Base-by-base conservation (phyloP, 1,140 invertebrate genomes). In the Periplaneta americana region DNA sequence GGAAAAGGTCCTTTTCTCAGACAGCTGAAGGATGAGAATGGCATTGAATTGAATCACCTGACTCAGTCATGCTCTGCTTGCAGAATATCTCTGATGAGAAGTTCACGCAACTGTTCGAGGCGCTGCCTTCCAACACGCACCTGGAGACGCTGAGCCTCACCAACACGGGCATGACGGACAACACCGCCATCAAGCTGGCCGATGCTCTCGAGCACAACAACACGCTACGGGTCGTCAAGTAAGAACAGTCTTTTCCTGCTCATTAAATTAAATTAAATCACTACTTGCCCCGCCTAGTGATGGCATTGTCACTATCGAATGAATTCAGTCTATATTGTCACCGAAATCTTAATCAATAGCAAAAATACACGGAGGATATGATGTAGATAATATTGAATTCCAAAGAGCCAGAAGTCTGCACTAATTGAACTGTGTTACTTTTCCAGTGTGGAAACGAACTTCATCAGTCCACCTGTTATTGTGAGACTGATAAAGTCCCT, bases 41-140 rank as follows among this genome's bases (percentile, higher is more conserved):
- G n/a, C n/a, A n/a, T n/a, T n/a, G n/a, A n/a, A n/a, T n/a, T n/a
- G n/a, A n/a, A n/a, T n/a, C n/a, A n/a, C n/a, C n/a, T n/a, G n/a
- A n/a, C n/a, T n/a, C n/a, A n/a, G n/a, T n/a, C n/a, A n/a, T n/a
- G n/a, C n/a, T n/a, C n/a, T n/a, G n/a, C n/a, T n/a, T n/a, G 0
- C 89, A 99, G 97, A 98, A 98, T 90, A 97, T 99, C 89, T 98
- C 98, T 78, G 95, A 98, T 86, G 98, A 99, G 88, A 97, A 97
- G 87, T 96, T 99, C 87, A 92, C 95, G 83, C 93, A 94, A 86
- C 88, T 99, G 79, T 97, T 98, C 89, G 94, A 96, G 86, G 96
- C 94, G 79, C 88, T 99, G 84, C 94, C 95, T 86, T 92, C 91
- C 78, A 99, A 99, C 89, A 97, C 97, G 81, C 93, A 97, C 86